Evolutionary conservation across 2,797 vertebrate genomes (phyloP).

Genomic region (Sparidentex hasta): DNA sequence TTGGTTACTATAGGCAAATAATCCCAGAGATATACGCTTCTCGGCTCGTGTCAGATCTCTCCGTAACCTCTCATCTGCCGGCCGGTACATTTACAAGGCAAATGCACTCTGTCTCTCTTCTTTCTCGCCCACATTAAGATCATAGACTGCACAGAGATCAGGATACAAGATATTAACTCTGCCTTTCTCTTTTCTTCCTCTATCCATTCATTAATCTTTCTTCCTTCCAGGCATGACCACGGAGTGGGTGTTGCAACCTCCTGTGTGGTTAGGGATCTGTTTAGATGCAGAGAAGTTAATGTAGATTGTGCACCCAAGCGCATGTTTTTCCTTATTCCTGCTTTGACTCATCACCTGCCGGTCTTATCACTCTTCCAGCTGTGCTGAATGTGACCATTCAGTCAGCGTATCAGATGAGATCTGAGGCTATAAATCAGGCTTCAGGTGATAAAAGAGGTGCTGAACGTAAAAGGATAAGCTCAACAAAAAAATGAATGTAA

Average conservation of each 20-base stretch:
- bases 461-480: background rate
- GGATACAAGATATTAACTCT: slow-evolving; percentile 26
- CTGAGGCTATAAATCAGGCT: slow-evolving; percentile 19
- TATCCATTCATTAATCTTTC: slow-evolving; percentile 48
- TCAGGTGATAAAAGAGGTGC: background rate
- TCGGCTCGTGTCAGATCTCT: slow-evolving; percentile 41
- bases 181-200: slow-evolving; percentile 17
- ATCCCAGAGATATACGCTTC: slow-evolving; percentile 13
- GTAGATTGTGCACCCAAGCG: slow-evolving; percentile 8
- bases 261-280: slow-evolving; percentile 24
- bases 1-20: slow-evolving; percentile 18
- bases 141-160: slow-evolving; percentile 41
- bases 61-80: slow-evolving; percentile 44
- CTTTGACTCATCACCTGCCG: slow-evolving; percentile 53
- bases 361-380: slow-evolving; percentile 41
- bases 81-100: slow-evolving; percentile 71
- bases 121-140: slow-evolving; percentile 35
- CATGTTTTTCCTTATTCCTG: slow-evolving; percentile 67
- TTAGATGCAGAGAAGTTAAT: slow-evolving; percentile 35
- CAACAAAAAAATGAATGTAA: too few relatives aligned
- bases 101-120: slow-evolving; percentile 46
- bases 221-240: slow-evolving; percentile 55
- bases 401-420: slow-evolving; percentile 52
- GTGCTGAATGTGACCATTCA: slow-evolving; percentile 23
- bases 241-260: slow-evolving; percentile 3